Base-by-base conservation (phyloP, 1,140 invertebrate species). In the Megalonaias nervosa region DNA sequence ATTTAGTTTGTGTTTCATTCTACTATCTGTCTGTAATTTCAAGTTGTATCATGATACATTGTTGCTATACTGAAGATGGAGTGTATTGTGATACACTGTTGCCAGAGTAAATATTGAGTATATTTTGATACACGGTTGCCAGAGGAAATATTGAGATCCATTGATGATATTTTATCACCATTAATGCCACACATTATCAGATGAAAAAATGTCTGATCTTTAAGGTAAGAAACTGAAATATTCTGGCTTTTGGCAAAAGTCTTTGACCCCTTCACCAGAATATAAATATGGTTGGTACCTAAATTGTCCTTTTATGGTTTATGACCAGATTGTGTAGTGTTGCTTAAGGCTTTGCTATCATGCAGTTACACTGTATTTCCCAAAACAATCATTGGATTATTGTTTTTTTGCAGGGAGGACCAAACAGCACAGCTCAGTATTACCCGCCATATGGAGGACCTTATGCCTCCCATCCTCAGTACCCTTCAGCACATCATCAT, bases 361-460 rank as follows among this genome's bases (percentile, higher is more conserved):
- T 68, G 21, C 12, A n/a, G 56, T 21, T 5, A n/a, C 17, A 17
- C 23, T 23, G 0, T 55, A 58, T 15, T 17, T 69, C 15, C 19
- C 17, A 21, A 19, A 31, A 19, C 55, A 48, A 0, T n/a, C 55
- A 15, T 58, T n/a, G 21, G 21, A n/a, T 21, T 77, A 59, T 56
- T 62, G 80, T 26, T 77, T 79, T 69, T 67, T 87, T 86, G 38
- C 85, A 89, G 89, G 89, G 87, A 23, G 88, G 88, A 76, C 89
- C 89, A 79, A 88, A 86, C 79, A 87, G 82, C 66, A 79, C 83
- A 31, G 88, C 86, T 68, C 86, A 89, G 82, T 88, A 89, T 84
- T 81, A 84, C 59, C 79, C 77, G 15, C 77, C 80, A 15, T 88
- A 84, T 67, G 84, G 85, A 64, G 84, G 83, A 58, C 85, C 81